Percentiles rank a stretch among this genome's conserved stretches.
Evolutionary conservation across 2,797 vertebrate genomes (phyloP).

Genomic region (Poeciliopsis presidionis): DNA sequence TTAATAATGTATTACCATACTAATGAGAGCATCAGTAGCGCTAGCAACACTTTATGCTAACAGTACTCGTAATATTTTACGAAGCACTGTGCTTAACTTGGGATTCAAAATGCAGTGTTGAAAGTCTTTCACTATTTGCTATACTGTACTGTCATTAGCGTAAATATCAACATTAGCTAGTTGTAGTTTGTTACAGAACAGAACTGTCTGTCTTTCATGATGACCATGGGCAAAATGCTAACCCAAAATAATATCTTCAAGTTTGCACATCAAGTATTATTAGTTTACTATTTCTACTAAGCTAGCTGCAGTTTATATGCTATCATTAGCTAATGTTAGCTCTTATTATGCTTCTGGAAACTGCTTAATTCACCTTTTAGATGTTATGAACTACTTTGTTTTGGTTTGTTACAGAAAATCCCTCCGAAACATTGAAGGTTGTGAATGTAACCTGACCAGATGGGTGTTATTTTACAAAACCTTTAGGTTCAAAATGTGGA

Average conservation of each 20-base stretch:
- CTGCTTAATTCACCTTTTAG: neutral
- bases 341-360: neutral
- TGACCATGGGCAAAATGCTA: neutral
- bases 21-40: too few relatives aligned
- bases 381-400: neutral
- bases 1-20: too few relatives aligned
- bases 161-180: neutral
- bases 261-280: neutral
- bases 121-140: neutral
- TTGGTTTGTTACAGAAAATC: neutral
- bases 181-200: neutral
- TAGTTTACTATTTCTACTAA: neutral
- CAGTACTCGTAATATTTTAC: neutral
- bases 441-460: neutral
- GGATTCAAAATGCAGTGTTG: neutral
- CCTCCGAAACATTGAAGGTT: neutral
- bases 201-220: neutral
- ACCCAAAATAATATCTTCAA: neutral
- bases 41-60: too few relatives aligned
- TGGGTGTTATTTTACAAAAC: neutral
- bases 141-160: neutral
- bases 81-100: neutral
- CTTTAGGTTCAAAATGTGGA: constrained; percentile 29
- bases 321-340: neutral
- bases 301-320: neutral